Evolutionary conservation across 2,797 vertebrate species (phyloP).

Genomic region (Hybognathus amarus): DNA sequence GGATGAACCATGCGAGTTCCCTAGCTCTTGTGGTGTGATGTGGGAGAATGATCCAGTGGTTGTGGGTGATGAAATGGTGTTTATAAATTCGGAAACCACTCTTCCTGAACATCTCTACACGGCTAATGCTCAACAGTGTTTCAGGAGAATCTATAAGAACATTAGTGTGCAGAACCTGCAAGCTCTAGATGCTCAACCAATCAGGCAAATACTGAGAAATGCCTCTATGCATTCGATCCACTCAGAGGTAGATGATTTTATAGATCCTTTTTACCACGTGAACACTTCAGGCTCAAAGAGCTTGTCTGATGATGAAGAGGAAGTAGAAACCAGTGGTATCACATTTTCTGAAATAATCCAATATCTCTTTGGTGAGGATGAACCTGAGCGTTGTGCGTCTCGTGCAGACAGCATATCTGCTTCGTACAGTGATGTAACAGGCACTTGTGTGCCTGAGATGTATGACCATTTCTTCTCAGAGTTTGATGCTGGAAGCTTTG

Average conservation of each 20-base stretch:
- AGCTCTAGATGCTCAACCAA: constrained; percentile 66
- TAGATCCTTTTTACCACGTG: constrained; percentile 58
- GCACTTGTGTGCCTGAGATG: constrained; percentile 81
- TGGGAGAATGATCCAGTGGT: constrained; percentile 66
- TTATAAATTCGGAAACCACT: constrained; percentile 54
- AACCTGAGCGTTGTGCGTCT: constrained; percentile 53
- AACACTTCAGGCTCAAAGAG: constrained; percentile 58
- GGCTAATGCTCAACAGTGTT: constrained; percentile 53
- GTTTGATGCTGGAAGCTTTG: constrained; percentile 75
- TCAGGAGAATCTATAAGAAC: constrained; percentile 74
- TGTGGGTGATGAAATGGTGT: constrained; percentile 37
- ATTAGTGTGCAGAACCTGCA: constrained; percentile 72
- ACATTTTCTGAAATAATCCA: constrained; percentile 72
- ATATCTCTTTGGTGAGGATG: constrained; percentile 71
- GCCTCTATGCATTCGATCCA: constrained; percentile 54
- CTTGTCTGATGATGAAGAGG: constrained; percentile 56
- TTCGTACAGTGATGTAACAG: constrained; percentile 54
- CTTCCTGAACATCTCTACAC: constrained; percentile 50
- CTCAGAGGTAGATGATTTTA: constrained; percentile 50
- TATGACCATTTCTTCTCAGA: constrained; percentile 91
- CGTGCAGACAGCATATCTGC: constrained; percentile 48
- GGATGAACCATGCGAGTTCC: constrained; percentile 29
- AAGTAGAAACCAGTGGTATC: constrained; percentile 61
- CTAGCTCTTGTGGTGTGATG: constrained; percentile 43
- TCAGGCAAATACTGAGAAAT: constrained; percentile 43